These are phyloP conservation scores for Phylloscopus trochiloides DNA, from an alignment of 2,113 vertebrate genomes.

Conservation along the genomic window DNA sequence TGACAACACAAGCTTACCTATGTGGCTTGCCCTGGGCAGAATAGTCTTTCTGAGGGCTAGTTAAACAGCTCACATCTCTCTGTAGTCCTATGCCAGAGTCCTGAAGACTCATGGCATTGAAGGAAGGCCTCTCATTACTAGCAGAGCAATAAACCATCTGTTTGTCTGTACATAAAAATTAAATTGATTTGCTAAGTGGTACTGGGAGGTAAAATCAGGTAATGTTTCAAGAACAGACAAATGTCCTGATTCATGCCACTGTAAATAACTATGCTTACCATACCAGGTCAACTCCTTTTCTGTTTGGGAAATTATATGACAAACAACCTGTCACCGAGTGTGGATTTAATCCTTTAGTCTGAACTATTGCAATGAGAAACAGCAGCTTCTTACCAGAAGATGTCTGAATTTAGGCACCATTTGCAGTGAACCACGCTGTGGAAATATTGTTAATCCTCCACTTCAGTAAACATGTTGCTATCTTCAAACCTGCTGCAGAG, in stretches of 20 bases:
- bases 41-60: not conserved
- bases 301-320: not conserved
- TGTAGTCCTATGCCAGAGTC: not conserved
- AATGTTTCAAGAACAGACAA: not conserved
- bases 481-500: not conserved
- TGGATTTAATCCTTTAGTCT: not conserved
- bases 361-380: not conserved
- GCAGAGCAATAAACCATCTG: not conserved
- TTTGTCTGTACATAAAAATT: not conserved
- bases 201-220: not conserved
- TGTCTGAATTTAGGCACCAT: not conserved
- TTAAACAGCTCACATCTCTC: not conserved
- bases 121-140: not conserved
- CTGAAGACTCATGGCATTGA: not conserved
- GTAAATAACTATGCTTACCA: not conserved
- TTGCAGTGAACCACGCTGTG: not conserved
- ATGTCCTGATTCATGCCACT: not conserved
- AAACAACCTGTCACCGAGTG: not conserved
- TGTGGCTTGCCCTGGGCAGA: not conserved
- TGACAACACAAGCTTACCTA: not conserved
- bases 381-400: not conserved
- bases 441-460: not conserved
- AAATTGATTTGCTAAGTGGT: not conserved
- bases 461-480: not conserved
- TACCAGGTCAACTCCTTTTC: not conserved